These are phyloP conservation scores for Romanogobio albipinnatus DNA, from an alignment of 2,113 vertebrate species.

Conservation along the genomic window DNA sequence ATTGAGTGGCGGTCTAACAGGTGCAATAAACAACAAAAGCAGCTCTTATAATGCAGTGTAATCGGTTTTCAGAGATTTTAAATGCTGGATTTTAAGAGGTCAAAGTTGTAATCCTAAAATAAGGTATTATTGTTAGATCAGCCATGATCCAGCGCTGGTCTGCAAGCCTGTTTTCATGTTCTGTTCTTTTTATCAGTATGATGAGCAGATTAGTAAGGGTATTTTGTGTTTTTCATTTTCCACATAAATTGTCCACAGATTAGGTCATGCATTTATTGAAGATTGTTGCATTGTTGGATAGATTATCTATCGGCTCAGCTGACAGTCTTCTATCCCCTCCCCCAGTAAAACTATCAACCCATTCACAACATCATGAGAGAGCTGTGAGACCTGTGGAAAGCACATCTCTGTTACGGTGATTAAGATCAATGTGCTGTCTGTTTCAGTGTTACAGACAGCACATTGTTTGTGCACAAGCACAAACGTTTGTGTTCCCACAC, in stretches of 20 bases:
- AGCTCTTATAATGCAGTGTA: conserved; percentile 66
- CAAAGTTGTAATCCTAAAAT: conserved; percentile 68
- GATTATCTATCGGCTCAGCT: neutral
- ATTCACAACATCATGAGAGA: neutral
- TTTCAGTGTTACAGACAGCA: too few species aligned
- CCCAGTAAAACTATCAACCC: neutral
- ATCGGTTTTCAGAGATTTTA: conserved; percentile 64
- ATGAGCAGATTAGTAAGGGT: neutral
- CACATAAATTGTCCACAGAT: neutral
- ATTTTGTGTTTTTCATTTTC: conserved; percentile 5
- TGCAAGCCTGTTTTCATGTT: conserved; percentile 48
- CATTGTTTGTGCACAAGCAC: neutral
- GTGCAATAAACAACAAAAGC: conserved; percentile 67
- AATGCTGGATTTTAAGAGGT: conserved; percentile 60
- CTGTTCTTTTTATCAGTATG: conserved; percentile 22
- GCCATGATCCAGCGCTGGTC: conserved; percentile 62
- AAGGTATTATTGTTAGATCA: conserved; percentile 60
- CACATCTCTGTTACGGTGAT: neutral
- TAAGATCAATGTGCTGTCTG: neutral
- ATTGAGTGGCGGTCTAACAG: conserved; percentile 64
- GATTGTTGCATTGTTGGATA: neutral
- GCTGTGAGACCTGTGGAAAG: neutral
- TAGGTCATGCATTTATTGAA: neutral
- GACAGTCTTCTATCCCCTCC: neutral
- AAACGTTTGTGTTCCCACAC: neutral